phyloP scores from a whole-genome alignment of 2,888 invertebrate genomes.

The Lampropteryx suffumata region DNA sequence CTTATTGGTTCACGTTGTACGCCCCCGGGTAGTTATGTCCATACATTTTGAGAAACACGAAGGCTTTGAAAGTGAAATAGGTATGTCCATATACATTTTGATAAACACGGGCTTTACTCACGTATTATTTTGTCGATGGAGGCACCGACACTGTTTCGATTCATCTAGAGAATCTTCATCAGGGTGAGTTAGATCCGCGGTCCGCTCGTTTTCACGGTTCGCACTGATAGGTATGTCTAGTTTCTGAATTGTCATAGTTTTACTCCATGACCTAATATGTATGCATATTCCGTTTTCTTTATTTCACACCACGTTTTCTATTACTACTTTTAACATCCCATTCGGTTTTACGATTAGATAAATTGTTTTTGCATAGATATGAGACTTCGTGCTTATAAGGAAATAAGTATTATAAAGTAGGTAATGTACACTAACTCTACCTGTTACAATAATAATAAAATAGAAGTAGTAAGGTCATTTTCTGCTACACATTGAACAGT shows the following conservation, averaged over 20 bases:
- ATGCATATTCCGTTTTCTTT: conserved; percentile 42
- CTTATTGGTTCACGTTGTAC: too few relatives aligned
- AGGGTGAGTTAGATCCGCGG: too few relatives aligned
- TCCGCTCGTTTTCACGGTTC: too few relatives aligned
- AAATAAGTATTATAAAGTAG: conserved; percentile 17
- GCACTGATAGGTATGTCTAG: conserved; percentile 4
- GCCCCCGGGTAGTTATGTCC: too few relatives aligned
- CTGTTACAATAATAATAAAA: conserved; percentile 14
- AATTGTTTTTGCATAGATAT: conserved; percentile 31
- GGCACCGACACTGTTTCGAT: too few relatives aligned
- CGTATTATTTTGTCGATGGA: too few relatives aligned
- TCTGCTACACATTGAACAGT: conserved; percentile 1
- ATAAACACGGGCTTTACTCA: too few relatives aligned
- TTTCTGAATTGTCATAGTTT: conserved; percentile 2
- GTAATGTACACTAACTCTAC: not conserved
- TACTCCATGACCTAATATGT: conserved; percentile 35
- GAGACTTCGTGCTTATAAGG: conserved; percentile 12
- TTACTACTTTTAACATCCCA: conserved; percentile 29
- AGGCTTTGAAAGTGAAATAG: too few relatives aligned
- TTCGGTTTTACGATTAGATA: conserved; percentile 22
- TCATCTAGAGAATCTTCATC: too few relatives aligned
- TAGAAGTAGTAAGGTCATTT: conserved; percentile 10
- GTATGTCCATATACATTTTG: too few relatives aligned
- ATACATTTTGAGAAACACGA: too few relatives aligned
- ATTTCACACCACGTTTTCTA: conserved; percentile 35